These are phyloP conservation scores for Chlorodrepanis virens DNA, from an alignment of 2,113 vertebrate species.

Conservation along the genomic window DNA sequence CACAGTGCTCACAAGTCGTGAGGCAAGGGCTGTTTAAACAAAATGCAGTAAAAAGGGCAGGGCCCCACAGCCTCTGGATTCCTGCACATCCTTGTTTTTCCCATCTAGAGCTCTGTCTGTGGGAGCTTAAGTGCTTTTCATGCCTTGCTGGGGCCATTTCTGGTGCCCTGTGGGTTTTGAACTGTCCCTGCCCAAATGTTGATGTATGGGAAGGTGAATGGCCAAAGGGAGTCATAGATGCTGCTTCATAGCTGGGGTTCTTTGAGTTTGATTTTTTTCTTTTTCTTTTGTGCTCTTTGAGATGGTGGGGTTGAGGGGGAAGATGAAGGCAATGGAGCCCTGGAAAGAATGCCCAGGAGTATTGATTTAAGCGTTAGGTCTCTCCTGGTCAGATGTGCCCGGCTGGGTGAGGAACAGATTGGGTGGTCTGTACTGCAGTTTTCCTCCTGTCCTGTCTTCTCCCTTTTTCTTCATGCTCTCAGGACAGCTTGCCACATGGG, in stretches of 20 bases:
- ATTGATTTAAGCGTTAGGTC: rapidly evolving
- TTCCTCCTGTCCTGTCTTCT: not conserved
- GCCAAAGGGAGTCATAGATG: not conserved
- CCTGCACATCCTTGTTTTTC: not conserved
- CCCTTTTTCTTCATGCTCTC: not conserved
- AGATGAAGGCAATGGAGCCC: not conserved
- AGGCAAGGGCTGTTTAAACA: not conserved
- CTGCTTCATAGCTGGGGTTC: not conserved
- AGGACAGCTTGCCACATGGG: not conserved
- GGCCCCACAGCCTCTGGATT: not conserved
- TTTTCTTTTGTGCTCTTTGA: not conserved
- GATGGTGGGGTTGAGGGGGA: rapidly evolving
- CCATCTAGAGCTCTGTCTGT: not conserved
- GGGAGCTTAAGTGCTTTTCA: not conserved
- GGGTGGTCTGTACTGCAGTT: not conserved
- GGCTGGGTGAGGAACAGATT: not conserved
- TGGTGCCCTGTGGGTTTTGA: not conserved
- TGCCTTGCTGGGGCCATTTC: not conserved
- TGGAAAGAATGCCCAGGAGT: not conserved
- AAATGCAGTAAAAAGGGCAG: not conserved
- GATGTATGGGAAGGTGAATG: not conserved
- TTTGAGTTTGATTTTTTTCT: not conserved
- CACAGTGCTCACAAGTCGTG: rapidly evolving
- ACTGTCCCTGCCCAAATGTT: not conserved
- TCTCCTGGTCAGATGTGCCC: not conserved